A percentile compares a stretch with the other conserved stretches of the same genome.
phyloP scores from a whole-genome alignment of 1,140 invertebrate genomes.

The Drosophila kurseongensis region DNA sequence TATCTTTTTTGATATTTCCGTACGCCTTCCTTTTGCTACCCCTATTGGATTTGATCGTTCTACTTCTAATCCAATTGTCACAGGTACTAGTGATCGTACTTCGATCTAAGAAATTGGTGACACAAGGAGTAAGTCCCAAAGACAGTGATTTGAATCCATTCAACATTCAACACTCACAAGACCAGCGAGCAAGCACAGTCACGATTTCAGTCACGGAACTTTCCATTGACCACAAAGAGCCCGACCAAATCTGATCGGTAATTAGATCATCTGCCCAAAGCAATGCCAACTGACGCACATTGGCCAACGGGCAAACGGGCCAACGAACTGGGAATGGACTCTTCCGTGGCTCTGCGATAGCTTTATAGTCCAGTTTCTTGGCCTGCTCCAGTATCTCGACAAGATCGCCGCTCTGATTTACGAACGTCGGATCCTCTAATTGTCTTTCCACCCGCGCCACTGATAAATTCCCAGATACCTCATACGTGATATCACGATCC shows the following conservation, averaged over 20 bases:
- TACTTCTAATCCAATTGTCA: too few species aligned
- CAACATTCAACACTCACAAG: neutral
- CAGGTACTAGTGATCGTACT: too few species aligned
- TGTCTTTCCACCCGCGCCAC: neutral
- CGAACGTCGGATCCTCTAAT: neutral
- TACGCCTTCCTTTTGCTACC: too few species aligned
- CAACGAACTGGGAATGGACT: conserved; percentile 6
- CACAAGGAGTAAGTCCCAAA: too few species aligned
- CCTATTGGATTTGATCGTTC: too few species aligned
- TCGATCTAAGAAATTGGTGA: too few species aligned
- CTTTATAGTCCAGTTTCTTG: conserved; percentile 2
- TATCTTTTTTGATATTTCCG: too few species aligned
- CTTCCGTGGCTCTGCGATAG: neutral
- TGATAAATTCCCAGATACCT: neutral
- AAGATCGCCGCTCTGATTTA: conserved; percentile 19
- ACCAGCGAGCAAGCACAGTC: neutral
- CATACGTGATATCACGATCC: conserved; percentile 22
- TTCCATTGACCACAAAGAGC: conserved; percentile 1
- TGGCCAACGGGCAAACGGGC: neutral
- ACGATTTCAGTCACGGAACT: conserved; percentile 1
- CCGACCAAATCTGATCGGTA: conserved; percentile 1
- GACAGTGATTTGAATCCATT: neutral
- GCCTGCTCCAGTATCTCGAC: conserved; percentile 1
- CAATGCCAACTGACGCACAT: conserved; percentile 19
- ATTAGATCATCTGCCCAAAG: conserved; percentile 17